These are phyloP conservation scores for Pelusios castaneus DNA, from an alignment of 2,113 vertebrate species.

Conservation along the genomic window DNA sequence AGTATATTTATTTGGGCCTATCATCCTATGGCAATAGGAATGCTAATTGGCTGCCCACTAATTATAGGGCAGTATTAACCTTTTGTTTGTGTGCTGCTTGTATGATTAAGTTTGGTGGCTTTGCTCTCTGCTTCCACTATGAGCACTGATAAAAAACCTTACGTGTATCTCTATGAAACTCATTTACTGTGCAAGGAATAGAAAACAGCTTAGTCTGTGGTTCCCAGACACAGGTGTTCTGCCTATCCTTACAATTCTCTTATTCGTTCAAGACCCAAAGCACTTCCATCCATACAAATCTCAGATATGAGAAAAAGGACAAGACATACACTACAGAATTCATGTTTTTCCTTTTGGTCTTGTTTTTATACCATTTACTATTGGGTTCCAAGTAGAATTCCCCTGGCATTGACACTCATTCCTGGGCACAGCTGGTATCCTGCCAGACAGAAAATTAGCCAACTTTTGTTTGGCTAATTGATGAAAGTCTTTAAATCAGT, in stretches of 20 bases:
- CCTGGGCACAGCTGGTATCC: slow-evolving; percentile 58
- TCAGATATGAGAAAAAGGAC: background rate
- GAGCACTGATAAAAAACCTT: background rate
- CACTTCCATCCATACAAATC: background rate
- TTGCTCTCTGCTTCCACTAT: background rate
- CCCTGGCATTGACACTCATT: slow-evolving; percentile 10
- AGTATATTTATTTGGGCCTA: background rate
- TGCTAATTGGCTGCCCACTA: background rate
- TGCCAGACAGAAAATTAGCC: slow-evolving; percentile 66
- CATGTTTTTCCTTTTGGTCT: background rate
- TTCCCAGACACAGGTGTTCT: background rate
- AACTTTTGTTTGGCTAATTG: slow-evolving; percentile 54
- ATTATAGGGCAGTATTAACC: background rate
- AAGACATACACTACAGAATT: background rate
- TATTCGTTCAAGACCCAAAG: background rate
- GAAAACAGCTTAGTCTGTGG: background rate
- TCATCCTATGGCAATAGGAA: background rate
- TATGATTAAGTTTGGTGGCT: background rate
- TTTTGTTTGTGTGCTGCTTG: background rate
- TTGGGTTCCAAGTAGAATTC: slow-evolving; percentile 38
- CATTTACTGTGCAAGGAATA: background rate
- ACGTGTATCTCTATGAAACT: background rate
- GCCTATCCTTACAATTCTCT: background rate
- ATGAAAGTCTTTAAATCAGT: slow-evolving; percentile 46
- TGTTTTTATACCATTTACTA: background rate